phyloP scores from a whole-genome alignment of 2,113 vertebrate genomes.

The Carassius carassius region DNA sequence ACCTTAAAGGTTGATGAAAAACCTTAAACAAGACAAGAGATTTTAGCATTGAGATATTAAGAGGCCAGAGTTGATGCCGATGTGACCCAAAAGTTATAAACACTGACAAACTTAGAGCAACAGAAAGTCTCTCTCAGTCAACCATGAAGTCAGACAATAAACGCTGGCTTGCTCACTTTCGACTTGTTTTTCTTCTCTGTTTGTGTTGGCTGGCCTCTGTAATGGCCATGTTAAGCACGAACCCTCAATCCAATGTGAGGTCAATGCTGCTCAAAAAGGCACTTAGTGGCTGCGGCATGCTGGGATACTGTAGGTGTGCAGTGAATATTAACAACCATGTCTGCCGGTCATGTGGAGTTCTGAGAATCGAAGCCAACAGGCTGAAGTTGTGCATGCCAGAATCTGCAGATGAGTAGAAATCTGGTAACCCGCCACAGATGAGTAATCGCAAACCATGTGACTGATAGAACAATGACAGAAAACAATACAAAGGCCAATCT shows the following conservation, averaged over 20 bases:
- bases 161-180: neutral
- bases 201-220: neutral
- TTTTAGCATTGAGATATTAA: neutral
- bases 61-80: neutral
- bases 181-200: neutral
- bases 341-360: conserved; percentile 11
- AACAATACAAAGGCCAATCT: neutral
- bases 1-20: neutral
- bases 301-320: neutral
- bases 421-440: neutral
- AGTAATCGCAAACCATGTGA: neutral
- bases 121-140: conserved; percentile 10
- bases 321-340: conserved; percentile 13
- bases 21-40: neutral
- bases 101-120: neutral
- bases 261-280: neutral
- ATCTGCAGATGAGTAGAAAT: neutral
- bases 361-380: neutral
- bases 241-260: neutral
- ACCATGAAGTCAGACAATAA: conserved; percentile 6
- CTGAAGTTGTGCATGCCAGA: neutral
- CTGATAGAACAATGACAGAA: neutral
- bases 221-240: conserved; percentile 17
- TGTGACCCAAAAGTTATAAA: neutral
- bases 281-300: neutral